These are phyloP conservation scores for Empidonax alnorum DNA, from an alignment of 2,113 vertebrate species.

Conservation along the genomic window DNA sequence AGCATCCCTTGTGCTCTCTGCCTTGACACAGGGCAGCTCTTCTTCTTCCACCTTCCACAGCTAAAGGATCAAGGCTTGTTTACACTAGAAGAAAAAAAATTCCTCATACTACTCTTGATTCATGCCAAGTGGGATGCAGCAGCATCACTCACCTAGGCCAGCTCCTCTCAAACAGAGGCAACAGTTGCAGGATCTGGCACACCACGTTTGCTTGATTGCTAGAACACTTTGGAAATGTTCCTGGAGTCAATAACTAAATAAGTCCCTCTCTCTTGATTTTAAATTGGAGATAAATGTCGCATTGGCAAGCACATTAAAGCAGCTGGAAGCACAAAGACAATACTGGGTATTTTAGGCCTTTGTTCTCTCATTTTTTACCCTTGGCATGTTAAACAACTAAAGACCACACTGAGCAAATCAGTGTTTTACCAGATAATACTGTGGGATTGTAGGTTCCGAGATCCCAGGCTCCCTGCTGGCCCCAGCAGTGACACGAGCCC, in stretches of 20 bases:
- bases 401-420: not conserved
- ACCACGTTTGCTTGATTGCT: not conserved
- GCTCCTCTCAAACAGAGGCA: not conserved
- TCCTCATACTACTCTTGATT: not conserved
- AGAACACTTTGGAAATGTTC: constrained; percentile 13
- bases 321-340: constrained; percentile 33
- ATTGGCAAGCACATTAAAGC: constrained; percentile 14
- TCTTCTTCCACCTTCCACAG: not conserved
- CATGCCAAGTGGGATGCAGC: not conserved
- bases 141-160: not conserved
- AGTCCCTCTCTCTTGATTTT: constrained; percentile 21
- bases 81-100: not conserved
- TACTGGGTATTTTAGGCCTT: not conserved
- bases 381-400: constrained; percentile 25
- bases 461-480: not conserved
- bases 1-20: not conserved
- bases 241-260: constrained; percentile 41
- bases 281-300: constrained; percentile 23
- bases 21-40: not conserved
- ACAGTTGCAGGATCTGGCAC: not conserved
- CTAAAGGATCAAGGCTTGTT: not conserved
- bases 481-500: not conserved
- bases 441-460: not conserved
- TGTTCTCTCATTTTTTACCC: not conserved
- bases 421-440: not conserved